Base-by-base conservation (phyloP, 1,140 invertebrate species). In the Nymphalis io region DNA sequence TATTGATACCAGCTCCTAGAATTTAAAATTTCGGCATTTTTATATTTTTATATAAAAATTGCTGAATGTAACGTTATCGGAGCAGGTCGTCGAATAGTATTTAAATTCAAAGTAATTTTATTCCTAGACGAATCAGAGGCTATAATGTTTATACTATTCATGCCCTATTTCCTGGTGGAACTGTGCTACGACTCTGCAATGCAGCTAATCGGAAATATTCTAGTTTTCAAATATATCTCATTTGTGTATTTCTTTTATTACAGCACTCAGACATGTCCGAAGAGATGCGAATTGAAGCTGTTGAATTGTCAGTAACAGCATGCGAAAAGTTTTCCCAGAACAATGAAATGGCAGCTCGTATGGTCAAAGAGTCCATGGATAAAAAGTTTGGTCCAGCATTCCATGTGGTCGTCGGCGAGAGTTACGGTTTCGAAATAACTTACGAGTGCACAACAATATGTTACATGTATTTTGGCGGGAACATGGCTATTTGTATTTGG, bases 361-460 rank as follows among this genome's bases (percentile, higher is more conserved):
- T 96, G 93, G 97, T 99, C 23, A 99, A 99, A 90, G 97, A 99
- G 77, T 95, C 94, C 60, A 95, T 99, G 94, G 98, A 99, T 88
- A 98, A 98, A 91, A 98, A 98, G 83, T 98, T 97, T 90, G 97
- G 98, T 20, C 95, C 96, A 0, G 95, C 96, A 15, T 99, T 98
- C 95, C 97, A 99, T 92, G 97, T 96, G 0, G 95, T 98, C 0
- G 96, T 99, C 8, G 98, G 98, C 11, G 98, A 99, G 93, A 96
- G 96, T 16, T 98, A 96, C 88, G 97, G 97, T n/a, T 98, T 98
- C 91, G 96, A 97, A 88, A 94, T 98, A 62, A 97, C 96, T 0
- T 97, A 98, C 89, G 97, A 98, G 92, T 95, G 95, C 46, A 97
- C 96, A 81, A 96, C 96, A 77, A 93, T 99, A 68, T 92, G 98